phyloP scores from a whole-genome alignment of 64 coral and sea anemone genomes.

The Montipora capricornis region DNA sequence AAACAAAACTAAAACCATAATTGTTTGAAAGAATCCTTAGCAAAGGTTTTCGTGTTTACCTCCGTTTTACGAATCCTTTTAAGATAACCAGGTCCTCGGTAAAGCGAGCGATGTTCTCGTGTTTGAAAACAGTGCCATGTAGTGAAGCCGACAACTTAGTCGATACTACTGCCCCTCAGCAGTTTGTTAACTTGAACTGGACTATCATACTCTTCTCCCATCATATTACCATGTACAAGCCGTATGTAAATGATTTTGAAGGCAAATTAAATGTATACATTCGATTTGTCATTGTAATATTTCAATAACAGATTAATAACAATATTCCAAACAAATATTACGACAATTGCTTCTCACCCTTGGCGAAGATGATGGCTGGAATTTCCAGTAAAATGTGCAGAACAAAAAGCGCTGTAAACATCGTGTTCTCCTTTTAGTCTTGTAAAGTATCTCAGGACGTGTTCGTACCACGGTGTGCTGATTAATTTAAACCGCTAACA shows the following conservation, averaged over 20 bases:
- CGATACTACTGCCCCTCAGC: too few species aligned
- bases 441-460: background rate
- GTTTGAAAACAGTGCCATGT: too few species aligned
- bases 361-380: background rate
- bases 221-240: background rate
- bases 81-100: too few species aligned
- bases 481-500: background rate
- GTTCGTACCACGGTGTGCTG: background rate
- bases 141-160: too few species aligned
- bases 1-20: too few species aligned
- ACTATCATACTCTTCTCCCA: background rate
- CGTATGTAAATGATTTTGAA: background rate
- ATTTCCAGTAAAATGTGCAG: conserved; percentile 1
- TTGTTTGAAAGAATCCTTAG: too few species aligned
- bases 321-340: too few species aligned
- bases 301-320: background rate
- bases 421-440: background rate
- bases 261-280: background rate
- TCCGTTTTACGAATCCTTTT: too few species aligned
- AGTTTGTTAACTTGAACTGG: too few species aligned
- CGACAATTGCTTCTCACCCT: background rate
- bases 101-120: too few species aligned
- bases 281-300: background rate
- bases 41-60: too few species aligned
- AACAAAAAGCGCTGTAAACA: background rate